These are phyloP conservation scores for Loriculus beryllinus DNA, from an alignment of 2,797 vertebrate genomes.

Conservation along the genomic window DNA sequence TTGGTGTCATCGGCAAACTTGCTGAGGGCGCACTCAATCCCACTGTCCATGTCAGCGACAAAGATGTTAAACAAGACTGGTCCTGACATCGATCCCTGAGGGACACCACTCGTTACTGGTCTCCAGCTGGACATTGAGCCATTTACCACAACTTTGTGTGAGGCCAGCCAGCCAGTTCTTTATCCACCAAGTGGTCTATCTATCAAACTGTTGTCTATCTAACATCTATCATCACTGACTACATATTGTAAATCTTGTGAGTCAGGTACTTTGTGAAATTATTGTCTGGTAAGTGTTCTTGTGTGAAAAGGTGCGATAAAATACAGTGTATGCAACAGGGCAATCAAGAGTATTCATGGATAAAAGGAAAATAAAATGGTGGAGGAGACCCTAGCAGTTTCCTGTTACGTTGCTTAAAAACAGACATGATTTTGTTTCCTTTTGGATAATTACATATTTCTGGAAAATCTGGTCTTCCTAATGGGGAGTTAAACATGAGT, in stretches of 20 bases:
- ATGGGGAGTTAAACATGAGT: not conserved
- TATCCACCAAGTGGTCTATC: no score
- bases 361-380: not conserved
- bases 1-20: no score
- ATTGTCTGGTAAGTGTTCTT: not conserved
- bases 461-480: not conserved
- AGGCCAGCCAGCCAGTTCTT: no score
- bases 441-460: not conserved
- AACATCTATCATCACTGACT: no score
- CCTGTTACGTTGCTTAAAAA: not conserved
- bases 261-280: not conserved
- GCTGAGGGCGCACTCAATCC: no score
- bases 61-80: no score
- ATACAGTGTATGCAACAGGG: not conserved
- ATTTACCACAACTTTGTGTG: no score
- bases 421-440: not conserved
- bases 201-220: no score
- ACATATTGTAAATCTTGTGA: rapidly evolving
- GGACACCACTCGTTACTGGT: no score
- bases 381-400: not conserved
- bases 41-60: no score
- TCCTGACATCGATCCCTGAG: no score
- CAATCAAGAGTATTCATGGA: not conserved
- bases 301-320: not conserved
- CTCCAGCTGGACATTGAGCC: no score